Percentiles rank a stretch among this genome's conserved stretches.
Conservation (phyloP, 2,888 invertebrate species). For the Cancer borealis region DNA sequence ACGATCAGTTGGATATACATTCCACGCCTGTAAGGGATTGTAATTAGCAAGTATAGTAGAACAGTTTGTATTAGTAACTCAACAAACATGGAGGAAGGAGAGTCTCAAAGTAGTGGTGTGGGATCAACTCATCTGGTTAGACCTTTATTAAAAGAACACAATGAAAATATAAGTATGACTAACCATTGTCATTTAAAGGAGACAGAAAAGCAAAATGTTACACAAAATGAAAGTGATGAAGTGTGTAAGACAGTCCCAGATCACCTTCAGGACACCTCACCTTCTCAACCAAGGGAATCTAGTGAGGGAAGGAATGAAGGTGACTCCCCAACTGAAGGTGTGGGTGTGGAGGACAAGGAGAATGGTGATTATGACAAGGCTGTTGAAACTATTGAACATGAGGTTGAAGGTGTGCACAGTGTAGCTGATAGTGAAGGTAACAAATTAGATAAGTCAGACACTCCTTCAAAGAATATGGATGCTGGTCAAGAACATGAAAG, state of each 20-base stretch:
- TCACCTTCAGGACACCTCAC: neutral
- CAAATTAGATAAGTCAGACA: neutral
- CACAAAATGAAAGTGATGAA: neutral
- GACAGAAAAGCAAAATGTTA: neutral
- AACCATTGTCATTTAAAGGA: neutral
- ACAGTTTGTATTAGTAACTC: neutral
- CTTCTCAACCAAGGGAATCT: neutral
- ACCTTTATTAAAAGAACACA: neutral
- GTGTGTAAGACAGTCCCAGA: conserved; percentile 18
- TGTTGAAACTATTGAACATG: neutral
- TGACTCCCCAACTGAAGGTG: neutral
- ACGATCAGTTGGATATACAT: too few relatives aligned
- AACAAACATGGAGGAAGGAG: neutral
- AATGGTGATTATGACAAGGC: neutral
- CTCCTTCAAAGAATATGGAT: neutral
- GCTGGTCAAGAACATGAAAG: neutral
- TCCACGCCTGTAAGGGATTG: neutral
- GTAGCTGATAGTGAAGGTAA: neutral
- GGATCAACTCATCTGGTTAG: neutral
- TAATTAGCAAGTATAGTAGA: neutral
- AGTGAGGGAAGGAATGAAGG: neutral
- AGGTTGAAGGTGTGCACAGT: neutral
- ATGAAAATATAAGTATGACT: neutral
- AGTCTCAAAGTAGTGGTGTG: neutral
- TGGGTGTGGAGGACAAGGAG: neutral